phyloP scores from a whole-genome alignment of 2,888 invertebrate species.

The Gryllus longicercus region DNA sequence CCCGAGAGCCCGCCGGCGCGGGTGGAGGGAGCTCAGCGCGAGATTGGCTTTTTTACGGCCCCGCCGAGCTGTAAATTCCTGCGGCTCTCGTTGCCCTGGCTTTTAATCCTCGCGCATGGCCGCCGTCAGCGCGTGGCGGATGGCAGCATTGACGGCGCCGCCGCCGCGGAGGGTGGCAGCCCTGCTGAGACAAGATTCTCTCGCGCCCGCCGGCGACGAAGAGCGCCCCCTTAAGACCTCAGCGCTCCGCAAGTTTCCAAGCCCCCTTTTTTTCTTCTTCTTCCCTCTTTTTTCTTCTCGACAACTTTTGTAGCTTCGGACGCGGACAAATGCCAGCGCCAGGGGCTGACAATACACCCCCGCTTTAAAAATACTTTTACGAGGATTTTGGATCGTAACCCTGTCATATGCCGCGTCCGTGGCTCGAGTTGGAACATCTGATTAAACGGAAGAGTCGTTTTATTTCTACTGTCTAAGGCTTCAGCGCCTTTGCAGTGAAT shows the following conservation, averaged over 20 bases:
- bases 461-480: neutral
- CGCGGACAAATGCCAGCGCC: slow-evolving; percentile 1
- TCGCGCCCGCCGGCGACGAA: no score
- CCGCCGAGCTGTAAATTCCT: slow-evolving; percentile 5
- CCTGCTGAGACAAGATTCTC: no score
- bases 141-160: no score
- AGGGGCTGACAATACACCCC: neutral
- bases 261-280: neutral
- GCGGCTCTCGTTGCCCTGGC: neutral
- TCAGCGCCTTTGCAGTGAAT: neutral
- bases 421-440: neutral
- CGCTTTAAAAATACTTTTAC: slow-evolving; percentile 8
- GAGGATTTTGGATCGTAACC: slow-evolving; percentile 7
- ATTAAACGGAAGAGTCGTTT: neutral
- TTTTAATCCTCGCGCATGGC: neutral
- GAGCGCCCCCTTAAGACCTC: neutral
- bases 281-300: neutral
- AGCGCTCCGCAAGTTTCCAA: neutral
- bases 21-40: neutral
- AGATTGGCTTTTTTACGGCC: slow-evolving; percentile 9
- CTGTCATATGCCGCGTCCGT: slow-evolving; percentile 4
- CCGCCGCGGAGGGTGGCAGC: no score
- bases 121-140: neutral
- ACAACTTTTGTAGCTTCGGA: neutral
- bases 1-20: no score